A percentile compares a stretch with the other conserved stretches of the same genome.
phyloP scores from a whole-genome alignment of 2,797 vertebrate species.

The Botia almorhae region DNA sequence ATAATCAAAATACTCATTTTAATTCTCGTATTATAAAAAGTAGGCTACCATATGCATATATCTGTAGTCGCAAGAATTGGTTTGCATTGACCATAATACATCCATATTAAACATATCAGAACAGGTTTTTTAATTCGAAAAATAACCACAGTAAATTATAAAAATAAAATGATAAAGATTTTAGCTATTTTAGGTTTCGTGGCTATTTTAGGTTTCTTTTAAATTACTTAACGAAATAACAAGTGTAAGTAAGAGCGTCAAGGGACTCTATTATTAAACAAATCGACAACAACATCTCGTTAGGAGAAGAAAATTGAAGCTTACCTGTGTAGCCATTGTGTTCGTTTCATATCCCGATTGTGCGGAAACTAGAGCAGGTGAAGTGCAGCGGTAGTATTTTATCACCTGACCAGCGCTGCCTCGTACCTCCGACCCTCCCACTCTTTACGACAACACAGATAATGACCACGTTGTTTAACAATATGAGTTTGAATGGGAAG shows the following conservation, averaged over 20 bases:
- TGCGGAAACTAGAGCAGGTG: slow-evolving; percentile 45
- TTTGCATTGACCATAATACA: not conserved
- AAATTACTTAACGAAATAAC: not conserved
- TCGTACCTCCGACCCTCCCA: slow-evolving; percentile 20
- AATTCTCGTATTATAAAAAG: too few species aligned
- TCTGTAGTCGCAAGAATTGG: not conserved
- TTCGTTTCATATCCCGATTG: slow-evolving; percentile 31
- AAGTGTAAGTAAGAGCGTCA: not conserved
- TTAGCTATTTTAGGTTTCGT: not conserved
- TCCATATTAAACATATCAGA: not conserved
- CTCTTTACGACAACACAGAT: not conserved
- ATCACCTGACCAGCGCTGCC: slow-evolving; percentile 40
- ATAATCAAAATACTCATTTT: not conserved
- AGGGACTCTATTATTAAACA: not conserved
- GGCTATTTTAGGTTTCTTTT: not conserved
- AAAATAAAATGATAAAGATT: too few species aligned
- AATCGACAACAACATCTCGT: not conserved
- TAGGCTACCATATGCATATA: not conserved
- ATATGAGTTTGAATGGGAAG: not conserved
- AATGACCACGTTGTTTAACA: not conserved
- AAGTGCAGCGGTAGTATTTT: slow-evolving; percentile 42
- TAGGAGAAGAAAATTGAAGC: not conserved
- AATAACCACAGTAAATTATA: not conserved
- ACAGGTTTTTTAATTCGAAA: too few species aligned
- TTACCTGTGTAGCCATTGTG: slow-evolving; percentile 61